Evolutionary conservation across 2,113 vertebrate genomes (phyloP), one percentile per base, ranked within the genome.

Genomic region (Mus spicilegus): DNA sequence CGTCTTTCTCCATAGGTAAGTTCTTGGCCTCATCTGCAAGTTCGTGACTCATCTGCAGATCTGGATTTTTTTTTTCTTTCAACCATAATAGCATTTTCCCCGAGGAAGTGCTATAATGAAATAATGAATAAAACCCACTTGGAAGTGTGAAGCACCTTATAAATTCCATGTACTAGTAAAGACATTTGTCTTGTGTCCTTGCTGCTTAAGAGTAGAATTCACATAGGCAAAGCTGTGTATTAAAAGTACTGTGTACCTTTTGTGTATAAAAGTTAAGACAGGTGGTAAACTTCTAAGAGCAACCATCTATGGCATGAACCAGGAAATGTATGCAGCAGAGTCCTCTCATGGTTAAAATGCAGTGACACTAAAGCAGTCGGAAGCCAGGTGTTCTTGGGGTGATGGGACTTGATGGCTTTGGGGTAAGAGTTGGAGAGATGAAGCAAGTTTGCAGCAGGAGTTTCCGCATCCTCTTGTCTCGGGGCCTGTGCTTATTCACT

Each of bases 221-320:
- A 90, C 72, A 95, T 94, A 88, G 70, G 24, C 39, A 90, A 95
- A 95, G 92, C 78, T 46, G n/a, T 94, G 67, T 51, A 19, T 63
- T 65, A 72, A 91, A n/a, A 95, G 89, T 90, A 42, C 81, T 93
- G 69, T 73, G 22, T 96, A 80, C 89, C 82, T 84, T 93, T 12
- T 97, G 90, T 97, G 95, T 95, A 94, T 87, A 81, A 91, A 97
- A 97, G 90, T 95, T 96, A 92, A 95, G 97, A 95, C 84, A 91
- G 82, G 92, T 87, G 82, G 87, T 94, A 76, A 96, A 89, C 61
- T 67, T 89, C 56, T 92, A 96, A 81, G 93, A 97, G 86, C 73
- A 87, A 14, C 93, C 91, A 76, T 80, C 78, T 22, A 30, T 93
- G 94, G 95, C 94, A 92, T 93, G 93, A 95, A 91, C 88, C 89